These are phyloP conservation scores for Gambusia holbrooki DNA, from an alignment of 2,113 vertebrate genomes.

Conservation along the genomic window DNA sequence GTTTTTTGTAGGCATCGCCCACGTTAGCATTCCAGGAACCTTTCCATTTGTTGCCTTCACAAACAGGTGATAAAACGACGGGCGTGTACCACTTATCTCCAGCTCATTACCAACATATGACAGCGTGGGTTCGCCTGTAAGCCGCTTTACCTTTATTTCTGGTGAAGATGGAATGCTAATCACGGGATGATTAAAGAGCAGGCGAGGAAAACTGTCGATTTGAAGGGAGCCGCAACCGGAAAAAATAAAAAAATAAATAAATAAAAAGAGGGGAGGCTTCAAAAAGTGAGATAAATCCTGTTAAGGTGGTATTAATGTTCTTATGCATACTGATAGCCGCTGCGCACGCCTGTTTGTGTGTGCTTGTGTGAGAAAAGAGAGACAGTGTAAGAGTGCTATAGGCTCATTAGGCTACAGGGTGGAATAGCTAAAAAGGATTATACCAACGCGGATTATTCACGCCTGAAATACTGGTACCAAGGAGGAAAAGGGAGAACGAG, in stretches of 20 bases:
- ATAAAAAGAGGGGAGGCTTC: slow-evolving; percentile 17
- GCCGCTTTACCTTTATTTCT: slow-evolving; percentile 34
- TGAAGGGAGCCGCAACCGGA: neutral
- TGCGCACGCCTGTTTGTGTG: slow-evolving; percentile 31
- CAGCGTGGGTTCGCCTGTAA: slow-evolving; percentile 14
- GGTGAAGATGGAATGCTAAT: slow-evolving; percentile 25
- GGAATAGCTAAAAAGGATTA: slow-evolving; percentile 78
- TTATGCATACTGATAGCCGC: slow-evolving; percentile 48
- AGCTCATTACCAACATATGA: slow-evolving; percentile 13
- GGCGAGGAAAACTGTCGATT: slow-evolving; percentile 7
- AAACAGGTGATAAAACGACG: neutral
- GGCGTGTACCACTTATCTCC: neutral
- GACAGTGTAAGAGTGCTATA: slow-evolving; percentile 36
- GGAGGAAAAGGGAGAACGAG: slow-evolving; percentile 25
- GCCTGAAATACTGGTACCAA: slow-evolving; percentile 63
- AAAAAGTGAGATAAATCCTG: slow-evolving; percentile 57
- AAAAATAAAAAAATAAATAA: neutral
- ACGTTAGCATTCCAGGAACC: neutral
- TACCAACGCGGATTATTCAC: slow-evolving; percentile 71
- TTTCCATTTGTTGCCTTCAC: neutral
- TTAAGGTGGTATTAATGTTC: slow-evolving; percentile 68
- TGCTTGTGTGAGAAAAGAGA: slow-evolving; percentile 13
- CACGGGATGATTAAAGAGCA: slow-evolving; percentile 33
- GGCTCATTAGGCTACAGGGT: slow-evolving; percentile 72
- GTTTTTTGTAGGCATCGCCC: neutral